These are phyloP conservation scores for Pipistrellus nathusii DNA, from an alignment of 2,797 vertebrate species.

Conservation along the genomic window DNA sequence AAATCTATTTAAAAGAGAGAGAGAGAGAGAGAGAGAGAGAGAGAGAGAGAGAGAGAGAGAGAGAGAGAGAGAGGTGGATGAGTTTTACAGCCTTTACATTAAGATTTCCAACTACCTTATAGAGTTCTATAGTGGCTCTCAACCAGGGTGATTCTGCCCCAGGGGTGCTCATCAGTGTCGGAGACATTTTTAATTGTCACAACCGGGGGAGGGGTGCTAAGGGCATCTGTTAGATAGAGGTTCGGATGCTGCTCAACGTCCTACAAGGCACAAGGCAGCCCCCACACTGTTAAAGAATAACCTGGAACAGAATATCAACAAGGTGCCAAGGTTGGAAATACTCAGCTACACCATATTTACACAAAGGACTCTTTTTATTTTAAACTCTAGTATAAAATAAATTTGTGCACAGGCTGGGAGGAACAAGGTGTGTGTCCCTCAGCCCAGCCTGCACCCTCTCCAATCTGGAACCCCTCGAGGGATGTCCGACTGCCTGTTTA, in stretches of 20 bases:
- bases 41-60: too few relatives aligned
- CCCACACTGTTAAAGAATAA: neutral
- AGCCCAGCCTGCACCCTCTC: too few relatives aligned
- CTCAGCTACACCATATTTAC: neutral
- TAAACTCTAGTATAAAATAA: neutral
- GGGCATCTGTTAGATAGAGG: neutral
- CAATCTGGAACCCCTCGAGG: too few relatives aligned
- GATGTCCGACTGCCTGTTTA: too few relatives aligned
- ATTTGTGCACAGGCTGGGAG: too few relatives aligned
- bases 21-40: too few relatives aligned
- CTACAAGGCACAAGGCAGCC: neutral
- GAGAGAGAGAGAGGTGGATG: neutral
- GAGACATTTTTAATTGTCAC: neutral
- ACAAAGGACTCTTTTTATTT: neutral
- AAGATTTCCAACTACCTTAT: conserved; percentile 24
- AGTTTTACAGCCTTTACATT: conserved; percentile 36
- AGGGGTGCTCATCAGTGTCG: neutral
- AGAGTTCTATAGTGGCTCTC: neutral
- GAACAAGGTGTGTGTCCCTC: too few relatives aligned
- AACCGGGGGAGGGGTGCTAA: neutral
- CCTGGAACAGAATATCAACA: neutral
- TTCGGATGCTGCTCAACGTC: neutral
- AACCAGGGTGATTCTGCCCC: neutral
- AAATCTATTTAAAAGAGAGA: too few relatives aligned
- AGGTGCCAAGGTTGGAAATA: neutral